Evolutionary conservation across 2,113 vertebrate genomes (phyloP).

Genomic region (Xenopus laevis): DNA sequence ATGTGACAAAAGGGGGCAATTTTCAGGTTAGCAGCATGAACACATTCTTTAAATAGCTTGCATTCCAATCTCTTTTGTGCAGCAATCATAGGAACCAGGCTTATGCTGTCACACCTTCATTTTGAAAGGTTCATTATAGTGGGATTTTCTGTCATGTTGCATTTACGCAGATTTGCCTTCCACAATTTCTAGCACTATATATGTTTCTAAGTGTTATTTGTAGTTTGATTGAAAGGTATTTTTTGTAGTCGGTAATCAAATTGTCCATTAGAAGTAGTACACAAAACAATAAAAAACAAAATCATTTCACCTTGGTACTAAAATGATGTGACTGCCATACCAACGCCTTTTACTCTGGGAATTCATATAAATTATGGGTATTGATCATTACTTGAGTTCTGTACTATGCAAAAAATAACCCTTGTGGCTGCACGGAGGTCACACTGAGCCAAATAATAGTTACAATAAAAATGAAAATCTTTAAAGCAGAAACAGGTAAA

Average conservation of each 20-base stretch:
- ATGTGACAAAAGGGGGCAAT: conserved; percentile 2
- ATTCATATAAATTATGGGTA: too few species aligned
- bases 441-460: too few species aligned
- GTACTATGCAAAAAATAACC: too few species aligned
- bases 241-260: conserved; percentile 18
- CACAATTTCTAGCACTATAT: conserved; percentile 21
- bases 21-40: conserved; percentile 13
- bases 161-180: conserved; percentile 16
- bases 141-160: conserved; percentile 32
- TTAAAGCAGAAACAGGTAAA: too few species aligned
- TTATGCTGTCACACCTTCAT: background rate
- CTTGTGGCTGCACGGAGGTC: too few species aligned
- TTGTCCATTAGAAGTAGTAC: too few species aligned
- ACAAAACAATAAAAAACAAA: too few species aligned
- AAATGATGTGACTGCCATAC: too few species aligned
- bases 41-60: conserved; percentile 24
- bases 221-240: conserved; percentile 25
- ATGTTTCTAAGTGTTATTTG: conserved; percentile 30
- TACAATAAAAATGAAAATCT: too few species aligned
- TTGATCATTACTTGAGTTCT: too few species aligned
- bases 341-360: too few species aligned
- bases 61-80: conserved; percentile 27
- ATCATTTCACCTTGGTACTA: too few species aligned
- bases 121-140: conserved; percentile 11
- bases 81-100: conserved; percentile 19